These are phyloP conservation scores for Pseudorectes ferrugineus DNA, from an alignment of 2,113 vertebrate genomes.

Conservation along the genomic window DNA sequence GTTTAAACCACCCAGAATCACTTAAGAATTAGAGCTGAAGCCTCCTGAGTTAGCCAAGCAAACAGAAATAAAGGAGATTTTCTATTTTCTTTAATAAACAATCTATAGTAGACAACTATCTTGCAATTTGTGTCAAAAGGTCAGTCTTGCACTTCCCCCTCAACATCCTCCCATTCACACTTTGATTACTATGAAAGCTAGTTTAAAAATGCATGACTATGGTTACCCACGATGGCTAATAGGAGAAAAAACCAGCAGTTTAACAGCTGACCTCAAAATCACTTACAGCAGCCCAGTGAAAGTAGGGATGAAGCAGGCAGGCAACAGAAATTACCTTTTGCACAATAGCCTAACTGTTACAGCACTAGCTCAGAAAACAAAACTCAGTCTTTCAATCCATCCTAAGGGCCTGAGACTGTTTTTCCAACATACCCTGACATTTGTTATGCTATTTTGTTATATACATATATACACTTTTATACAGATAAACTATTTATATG, in stretches of 20 bases:
- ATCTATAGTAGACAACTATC: background rate
- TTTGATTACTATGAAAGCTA: background rate
- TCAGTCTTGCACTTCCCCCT: background rate
- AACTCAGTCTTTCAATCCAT: background rate
- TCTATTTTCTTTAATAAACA: background rate
- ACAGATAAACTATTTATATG: background rate
- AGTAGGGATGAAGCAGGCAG: background rate
- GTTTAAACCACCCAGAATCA: background rate
- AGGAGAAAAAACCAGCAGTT: background rate
- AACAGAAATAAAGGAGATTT: background rate
- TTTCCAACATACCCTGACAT: background rate
- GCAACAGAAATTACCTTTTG: background rate
- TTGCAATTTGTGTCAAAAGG: background rate
- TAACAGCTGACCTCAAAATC: background rate
- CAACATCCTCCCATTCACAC: background rate
- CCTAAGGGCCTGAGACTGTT: background rate
- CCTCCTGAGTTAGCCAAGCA: background rate
- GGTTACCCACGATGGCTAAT: background rate
- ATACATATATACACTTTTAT: background rate
- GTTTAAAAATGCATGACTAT: background rate
- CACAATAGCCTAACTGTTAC: background rate
- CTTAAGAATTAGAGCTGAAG: background rate
- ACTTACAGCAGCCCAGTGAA: background rate
- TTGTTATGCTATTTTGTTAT: background rate
- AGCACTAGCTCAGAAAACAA: background rate